Evolutionary conservation across 2,888 invertebrate species (phyloP).

Genomic region (Trypoxylon attenuatum): DNA sequence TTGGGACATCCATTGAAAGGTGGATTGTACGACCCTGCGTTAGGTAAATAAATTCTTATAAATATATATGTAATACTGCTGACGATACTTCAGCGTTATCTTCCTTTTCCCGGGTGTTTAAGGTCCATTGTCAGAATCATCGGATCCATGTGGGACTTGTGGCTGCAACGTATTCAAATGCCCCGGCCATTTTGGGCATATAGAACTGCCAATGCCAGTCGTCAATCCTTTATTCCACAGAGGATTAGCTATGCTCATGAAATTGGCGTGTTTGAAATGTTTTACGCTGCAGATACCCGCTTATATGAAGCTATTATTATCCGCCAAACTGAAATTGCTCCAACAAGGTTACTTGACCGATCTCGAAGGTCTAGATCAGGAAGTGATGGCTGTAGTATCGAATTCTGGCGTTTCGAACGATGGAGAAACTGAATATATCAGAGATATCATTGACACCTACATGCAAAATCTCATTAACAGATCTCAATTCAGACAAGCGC

Average conservation of each 20-base stretch:
- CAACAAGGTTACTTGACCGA: conserved; percentile 85
- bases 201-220: conserved; percentile 90
- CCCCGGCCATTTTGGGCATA: conserved; percentile 96
- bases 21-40: conserved; percentile 91
- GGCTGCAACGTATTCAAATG: conserved; percentile 81
- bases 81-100: neutral
- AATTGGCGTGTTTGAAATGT: conserved; percentile 84
- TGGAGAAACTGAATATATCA: conserved; percentile 66
- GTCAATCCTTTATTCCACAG: conserved; percentile 93
- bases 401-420: neutral
- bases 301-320: conserved; percentile 77
- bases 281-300: conserved; percentile 81
- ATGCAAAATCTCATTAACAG: conserved; percentile 63
- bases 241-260: conserved; percentile 81
- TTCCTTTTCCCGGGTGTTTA: conserved; percentile 5
- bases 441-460: conserved; percentile 75
- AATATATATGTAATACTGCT: neutral
- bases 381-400: conserved; percentile 65
- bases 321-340: conserved; percentile 83
- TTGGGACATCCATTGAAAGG: conserved; percentile 88
- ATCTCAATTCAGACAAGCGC: conserved; percentile 51
- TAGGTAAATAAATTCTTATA: conserved; percentile 78
- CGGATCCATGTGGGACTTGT: conserved; percentile 87
- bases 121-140: conserved; percentile 41
- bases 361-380: conserved; percentile 81